These are phyloP conservation scores for Megaceryle torquata DNA, from an alignment of 2,113 vertebrate species.

Conservation along the genomic window DNA sequence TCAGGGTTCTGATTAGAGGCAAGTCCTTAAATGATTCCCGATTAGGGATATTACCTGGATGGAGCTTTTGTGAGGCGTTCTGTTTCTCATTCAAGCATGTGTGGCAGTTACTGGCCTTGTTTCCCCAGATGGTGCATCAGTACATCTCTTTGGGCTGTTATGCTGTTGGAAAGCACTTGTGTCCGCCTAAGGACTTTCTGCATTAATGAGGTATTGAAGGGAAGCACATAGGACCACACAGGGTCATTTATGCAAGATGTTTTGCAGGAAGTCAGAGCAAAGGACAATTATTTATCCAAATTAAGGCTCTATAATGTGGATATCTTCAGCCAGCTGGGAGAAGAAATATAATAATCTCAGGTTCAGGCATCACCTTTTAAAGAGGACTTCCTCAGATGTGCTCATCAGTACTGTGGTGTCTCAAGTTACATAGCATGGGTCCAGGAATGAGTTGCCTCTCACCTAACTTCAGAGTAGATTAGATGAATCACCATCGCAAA, in stretches of 20 bases:
- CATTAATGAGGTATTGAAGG: rapidly evolving
- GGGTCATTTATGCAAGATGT: not conserved
- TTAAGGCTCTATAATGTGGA: not conserved
- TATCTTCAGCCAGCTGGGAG: not conserved
- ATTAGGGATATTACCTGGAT: not conserved
- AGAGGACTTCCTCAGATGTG: not conserved
- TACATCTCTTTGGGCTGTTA: rapidly evolving
- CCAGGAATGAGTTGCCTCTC: not conserved
- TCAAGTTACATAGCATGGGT: not conserved
- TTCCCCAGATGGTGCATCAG: not conserved
- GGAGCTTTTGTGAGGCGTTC: not conserved
- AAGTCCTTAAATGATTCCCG: not conserved
- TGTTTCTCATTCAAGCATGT: not conserved
- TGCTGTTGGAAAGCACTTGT: not conserved
- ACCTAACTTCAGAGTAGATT: not conserved
- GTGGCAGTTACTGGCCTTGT: rapidly evolving
- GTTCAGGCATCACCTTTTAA: not conserved
- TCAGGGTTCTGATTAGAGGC: not conserved
- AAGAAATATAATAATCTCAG: not conserved
- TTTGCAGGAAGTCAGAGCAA: not conserved
- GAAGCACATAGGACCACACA: not conserved
- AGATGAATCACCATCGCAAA: not conserved
- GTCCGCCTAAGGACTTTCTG: not conserved
- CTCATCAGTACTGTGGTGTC: not conserved
- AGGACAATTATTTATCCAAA: not conserved